Base-by-base conservation (phyloP, 1,140 invertebrate species). In the Magallana gigas region DNA sequence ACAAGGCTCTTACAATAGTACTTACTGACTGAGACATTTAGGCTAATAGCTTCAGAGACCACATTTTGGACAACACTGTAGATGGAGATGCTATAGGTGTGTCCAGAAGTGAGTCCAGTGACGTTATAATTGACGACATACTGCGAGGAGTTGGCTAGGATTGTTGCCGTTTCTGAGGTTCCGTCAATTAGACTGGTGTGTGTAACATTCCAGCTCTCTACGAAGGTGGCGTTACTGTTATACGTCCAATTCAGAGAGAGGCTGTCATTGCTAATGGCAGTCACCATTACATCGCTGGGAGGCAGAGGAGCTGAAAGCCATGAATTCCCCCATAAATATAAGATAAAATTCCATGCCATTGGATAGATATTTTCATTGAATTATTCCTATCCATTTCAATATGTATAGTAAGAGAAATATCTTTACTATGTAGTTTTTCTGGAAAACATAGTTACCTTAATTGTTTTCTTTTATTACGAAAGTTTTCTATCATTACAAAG, bases 21-120 rank as follows among this genome's bases (percentile, higher is more conserved):
- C 91, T 90, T 90, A 92, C 91, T 90, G 81, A 91, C 85, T 57
- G 91, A 91, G 1, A 87, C 89, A 68, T 88, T 87, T 7, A 90
- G 58, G 9, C 18, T 9, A 2, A 83, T 56, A 14, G 18, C 29
- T 12, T 85, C 71, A 16, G 91, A 92, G 57, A 36, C 88, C 8
- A 81, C 29, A 62, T 87, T 86, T 57, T 81, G 59, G 14, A 90
- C 88, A 9, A 87, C 57, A 81, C 89, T 90, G 36, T 29, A 84
- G 57, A 92, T 84, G 62, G 83, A 71, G 59, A 91, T 71, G 12
- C 82, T 86, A 81, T 92, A 92, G 8, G 84, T 89, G 23, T 86
- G 87, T 9, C 91, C 91, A 76, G 91, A 68, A 3, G 83, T 88
- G 62, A 92, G 85, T 23, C 76, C 64, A 36, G 56, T 76, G 23